Percentiles rank a stretch among this genome's conserved stretches.
These are phyloP conservation scores for Dryocosmus kuriphilus DNA, from an alignment of 2,888 invertebrate genomes.

Conservation along the genomic window DNA sequence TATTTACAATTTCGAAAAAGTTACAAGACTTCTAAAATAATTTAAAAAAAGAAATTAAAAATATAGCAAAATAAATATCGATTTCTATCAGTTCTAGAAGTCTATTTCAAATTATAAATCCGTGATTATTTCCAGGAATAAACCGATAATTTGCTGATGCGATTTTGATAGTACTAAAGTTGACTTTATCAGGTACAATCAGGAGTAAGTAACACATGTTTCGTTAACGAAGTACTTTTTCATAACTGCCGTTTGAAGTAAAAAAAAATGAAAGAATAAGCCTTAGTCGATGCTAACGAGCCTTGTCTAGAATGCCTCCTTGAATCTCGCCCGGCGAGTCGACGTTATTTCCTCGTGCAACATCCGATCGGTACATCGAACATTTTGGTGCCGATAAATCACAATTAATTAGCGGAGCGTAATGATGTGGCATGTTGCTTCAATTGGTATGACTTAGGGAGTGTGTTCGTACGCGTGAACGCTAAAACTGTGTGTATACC, in stretches of 20 bases:
- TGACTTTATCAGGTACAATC: slow-evolving; percentile 17
- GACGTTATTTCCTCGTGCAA: slow-evolving; percentile 58
- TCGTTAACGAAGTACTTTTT: slow-evolving; percentile 34
- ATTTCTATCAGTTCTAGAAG: no score
- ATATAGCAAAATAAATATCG: no score
- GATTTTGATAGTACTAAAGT: not conserved
- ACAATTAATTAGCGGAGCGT: slow-evolving; percentile 77
- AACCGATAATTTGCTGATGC: no score
- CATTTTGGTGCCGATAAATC: slow-evolving; percentile 75
- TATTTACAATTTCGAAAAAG: no score
- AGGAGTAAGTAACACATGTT: slow-evolving; percentile 3
- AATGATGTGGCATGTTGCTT: slow-evolving; percentile 76
- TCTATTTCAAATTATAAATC: no score
- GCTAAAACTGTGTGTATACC: slow-evolving; percentile 33
- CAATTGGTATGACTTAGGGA: slow-evolving; percentile 72
- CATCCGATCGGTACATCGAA: slow-evolving; percentile 60
- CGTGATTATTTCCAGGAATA: no score
- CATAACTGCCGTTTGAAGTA: slow-evolving; percentile 22
- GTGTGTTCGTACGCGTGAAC: slow-evolving; percentile 40
- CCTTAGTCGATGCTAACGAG: slow-evolving; percentile 57
- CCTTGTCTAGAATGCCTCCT: slow-evolving; percentile 60
- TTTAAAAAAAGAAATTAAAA: no score
- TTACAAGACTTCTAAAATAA: no score
- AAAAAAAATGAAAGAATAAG: slow-evolving; percentile 54
- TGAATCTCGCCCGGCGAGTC: slow-evolving; percentile 57